Conservation (phyloP, 2,113 vertebrate species). For the Osmerus mordax region DNA sequence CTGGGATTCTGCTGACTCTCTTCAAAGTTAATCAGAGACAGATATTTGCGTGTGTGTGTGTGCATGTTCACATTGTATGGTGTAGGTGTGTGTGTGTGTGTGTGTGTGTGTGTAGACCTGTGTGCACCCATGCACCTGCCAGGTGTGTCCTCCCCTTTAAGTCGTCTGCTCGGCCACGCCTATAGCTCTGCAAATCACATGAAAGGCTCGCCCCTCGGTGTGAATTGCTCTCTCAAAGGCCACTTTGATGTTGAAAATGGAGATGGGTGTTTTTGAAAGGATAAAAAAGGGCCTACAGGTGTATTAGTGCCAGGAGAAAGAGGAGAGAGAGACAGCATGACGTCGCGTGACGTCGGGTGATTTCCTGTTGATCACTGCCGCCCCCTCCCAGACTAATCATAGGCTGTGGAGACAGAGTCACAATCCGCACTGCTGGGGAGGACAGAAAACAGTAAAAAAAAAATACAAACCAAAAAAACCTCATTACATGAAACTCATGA, state of each 20-base stretch:
- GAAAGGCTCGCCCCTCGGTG: slow-evolving; percentile 64
- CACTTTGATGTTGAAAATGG: slow-evolving; percentile 74
- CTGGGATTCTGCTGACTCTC: slow-evolving; percentile 63
- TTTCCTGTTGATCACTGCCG: slow-evolving; percentile 49
- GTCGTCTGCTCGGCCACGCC: slow-evolving; percentile 59
- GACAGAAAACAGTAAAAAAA: too few relatives aligned
- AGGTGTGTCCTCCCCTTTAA: slow-evolving; percentile 73
- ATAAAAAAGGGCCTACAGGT: slow-evolving; percentile 67
- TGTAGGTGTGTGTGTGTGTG: slow-evolving; percentile 13
- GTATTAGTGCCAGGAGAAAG: slow-evolving; percentile 61
- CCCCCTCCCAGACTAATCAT: not conserved
- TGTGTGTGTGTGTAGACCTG: slow-evolving; percentile 34
- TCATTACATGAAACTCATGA: slow-evolving; percentile 46
- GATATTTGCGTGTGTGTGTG: slow-evolving; percentile 14
- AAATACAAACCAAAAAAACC: slow-evolving; percentile 1
- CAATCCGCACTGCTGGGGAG: too few relatives aligned
- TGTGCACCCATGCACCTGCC: slow-evolving; percentile 62
- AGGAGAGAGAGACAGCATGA: slow-evolving; percentile 29
- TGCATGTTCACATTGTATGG: slow-evolving; percentile 12
- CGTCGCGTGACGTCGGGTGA: slow-evolving; percentile 51
- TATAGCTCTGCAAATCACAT: slow-evolving; percentile 69
- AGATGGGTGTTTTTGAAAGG: slow-evolving; percentile 64
- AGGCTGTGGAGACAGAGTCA: too few relatives aligned
- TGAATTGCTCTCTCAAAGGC: slow-evolving; percentile 68
- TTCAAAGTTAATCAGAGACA: slow-evolving; percentile 59